Evolutionary conservation across 2,888 invertebrate species (phyloP), one percentile per base, ranked within the genome.

Genomic region (Neria commutata): DNA sequence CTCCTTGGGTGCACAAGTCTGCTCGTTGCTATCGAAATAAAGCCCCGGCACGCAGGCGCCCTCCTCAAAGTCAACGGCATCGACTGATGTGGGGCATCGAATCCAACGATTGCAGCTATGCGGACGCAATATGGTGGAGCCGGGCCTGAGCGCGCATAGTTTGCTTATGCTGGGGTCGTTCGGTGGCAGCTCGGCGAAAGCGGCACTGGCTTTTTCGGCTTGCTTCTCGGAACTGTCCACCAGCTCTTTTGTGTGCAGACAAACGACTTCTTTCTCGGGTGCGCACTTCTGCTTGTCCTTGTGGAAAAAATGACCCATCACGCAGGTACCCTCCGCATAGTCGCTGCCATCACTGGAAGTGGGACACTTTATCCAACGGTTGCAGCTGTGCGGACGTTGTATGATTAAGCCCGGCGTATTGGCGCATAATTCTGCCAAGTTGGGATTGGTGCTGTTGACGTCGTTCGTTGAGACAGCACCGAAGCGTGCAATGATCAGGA

Each of bases 21-120:
- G n/a, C n/a, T 40, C 14, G 10, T 78, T 68, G 59, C 74, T 78
- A 61, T 78, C 68, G 59, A 73, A 79, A 52, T 66, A 66, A n/a
- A 79, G 68, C 3, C 79, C 81, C 2, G 66, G 48, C 2, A 78
- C 76, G 34, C 79, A 79, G 14, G 71, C 63, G n/a, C 81, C 79
- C 42, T 76, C 73, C 57, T 79, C 81, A 26, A 70, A 58, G 17
- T 62, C 60, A 2, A 47, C 56, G n/a, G 56, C 56, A 10, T 67
- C 68, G 5, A 47, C 37, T 2, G 69, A 25, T 11, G 59, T 56
- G 16, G 67, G 66, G 34, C 79, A 79, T n/a, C 69, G 69, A 24
- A 74, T 65, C 79, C 79, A 79, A 25, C 73, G 69, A 55, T 65
- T 67, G 42, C 79, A 79, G 14, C 73, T 71, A 29, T 69, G 71